A percentile compares a stretch with the other conserved stretches of the same genome.
Evolutionary conservation across 2,113 vertebrate genomes (phyloP).

Genomic region (Athene cunicularia): DNA sequence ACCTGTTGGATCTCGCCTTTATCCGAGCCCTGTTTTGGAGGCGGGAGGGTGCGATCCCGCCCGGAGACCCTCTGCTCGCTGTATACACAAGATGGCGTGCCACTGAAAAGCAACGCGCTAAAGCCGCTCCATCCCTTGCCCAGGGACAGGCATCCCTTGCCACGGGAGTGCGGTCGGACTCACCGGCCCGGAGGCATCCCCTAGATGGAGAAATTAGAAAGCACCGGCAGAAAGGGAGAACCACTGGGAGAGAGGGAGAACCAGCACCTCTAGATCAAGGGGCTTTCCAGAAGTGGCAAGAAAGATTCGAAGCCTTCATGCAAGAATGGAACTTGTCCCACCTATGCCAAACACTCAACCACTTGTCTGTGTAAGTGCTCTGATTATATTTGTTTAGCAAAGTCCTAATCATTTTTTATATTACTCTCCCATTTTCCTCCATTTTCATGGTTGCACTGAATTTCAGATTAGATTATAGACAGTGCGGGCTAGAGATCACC

Average conservation of each 20-base stretch:
- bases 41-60: background rate
- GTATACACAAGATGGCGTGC: background rate
- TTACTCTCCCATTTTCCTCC: background rate
- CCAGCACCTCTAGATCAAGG: background rate
- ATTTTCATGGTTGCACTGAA: background rate
- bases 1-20: rapidly evolving
- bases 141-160: background rate
- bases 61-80: background rate
- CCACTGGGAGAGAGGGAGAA: background rate
- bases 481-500: background rate
- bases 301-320: background rate
- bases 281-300: background rate
- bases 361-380: background rate
- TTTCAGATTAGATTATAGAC: background rate
- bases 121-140: rapidly evolving
- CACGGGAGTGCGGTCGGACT: background rate
- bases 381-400: background rate
- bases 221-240: background rate
- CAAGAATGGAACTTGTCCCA: background rate
- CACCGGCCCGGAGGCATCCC: background rate
- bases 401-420: background rate
- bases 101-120: rapidly evolving
- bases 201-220: background rate
- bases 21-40: background rate
- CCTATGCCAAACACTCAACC: background rate